Base-by-base conservation (phyloP, 2,888 invertebrate species). In the Tortricodes alternella region DNA sequence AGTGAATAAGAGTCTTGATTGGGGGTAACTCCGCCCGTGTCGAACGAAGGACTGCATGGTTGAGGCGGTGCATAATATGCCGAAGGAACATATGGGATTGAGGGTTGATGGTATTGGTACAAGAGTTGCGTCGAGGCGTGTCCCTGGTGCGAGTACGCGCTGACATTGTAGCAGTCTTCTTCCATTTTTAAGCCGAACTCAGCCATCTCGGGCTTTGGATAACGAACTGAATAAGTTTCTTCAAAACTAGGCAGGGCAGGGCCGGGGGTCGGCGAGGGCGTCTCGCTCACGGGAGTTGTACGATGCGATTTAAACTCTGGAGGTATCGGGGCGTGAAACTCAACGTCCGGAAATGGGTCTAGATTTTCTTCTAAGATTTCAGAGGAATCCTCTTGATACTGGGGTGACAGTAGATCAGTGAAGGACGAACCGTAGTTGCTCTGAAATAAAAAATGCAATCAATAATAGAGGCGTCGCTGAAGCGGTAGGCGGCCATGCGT, bases 221-320 rank as follows among this genome's bases (percentile, higher is more conserved):
- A 95, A 62, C 95, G 94, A 44, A 95, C 93, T 57, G 95, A 95
- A 83, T 96, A 96, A 21, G 96, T 97, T 88, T 97, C 97, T 90
- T 97, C 96, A 89, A 96, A 96, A 87, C 96, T 96, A 62, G 96
- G 96, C 73, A 96, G 85, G 41, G 95, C 93, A 39, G 94, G 93
- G 67, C 93, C 92, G 15, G 82, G 79, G 9, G 78, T 88, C 11
- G 88, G 89, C 55, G 90, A 90, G 32, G 86, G 82, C 32, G 88
- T 80, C 64, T 84, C 89, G 66, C 90, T 90, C 59, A 87, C 74
- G 43, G 89, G 86, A 35, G 88, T 88, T 16, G 79, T 71, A 11
- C 88, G 78, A 41, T 87, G 88, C 38, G 85, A 83, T 68, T 90
- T 90, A 29, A 83, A 63, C 76, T 89, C 90, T 50, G 80, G 83